Percentiles rank a stretch among this genome's conserved stretches.
Evolutionary conservation across 2,797 vertebrate species (phyloP).

Genomic region (Rhadinocentrus ornatus): DNA sequence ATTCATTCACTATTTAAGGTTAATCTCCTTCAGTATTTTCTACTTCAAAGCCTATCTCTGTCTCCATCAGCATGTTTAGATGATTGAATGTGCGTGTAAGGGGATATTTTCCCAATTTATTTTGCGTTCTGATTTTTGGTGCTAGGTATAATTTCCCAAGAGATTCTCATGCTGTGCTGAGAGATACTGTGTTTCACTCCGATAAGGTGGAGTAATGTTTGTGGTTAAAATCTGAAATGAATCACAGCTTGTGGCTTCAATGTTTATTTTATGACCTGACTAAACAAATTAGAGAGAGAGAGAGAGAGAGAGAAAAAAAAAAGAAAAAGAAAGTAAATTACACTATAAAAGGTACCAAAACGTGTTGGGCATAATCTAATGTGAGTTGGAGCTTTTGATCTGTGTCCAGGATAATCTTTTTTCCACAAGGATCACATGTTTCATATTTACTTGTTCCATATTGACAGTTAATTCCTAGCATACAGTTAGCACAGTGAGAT

Average conservation of each 20-base stretch:
- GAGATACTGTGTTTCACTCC: constrained; percentile 25
- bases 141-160: constrained; percentile 56
- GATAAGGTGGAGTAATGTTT: constrained; percentile 45
- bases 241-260: constrained; percentile 30
- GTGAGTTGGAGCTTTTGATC: constrained; percentile 27
- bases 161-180: constrained; percentile 36
- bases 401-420: constrained; percentile 27
- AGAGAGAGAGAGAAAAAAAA: too few species aligned
- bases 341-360: constrained; percentile 28
- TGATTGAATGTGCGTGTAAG: constrained; percentile 40
- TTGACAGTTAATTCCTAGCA: constrained; percentile 25
- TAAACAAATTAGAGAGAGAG: constrained; percentile 30
- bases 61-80: constrained; percentile 23
- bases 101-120: constrained; percentile 54
- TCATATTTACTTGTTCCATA: constrained; percentile 44
- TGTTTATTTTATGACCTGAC: constrained; percentile 42
- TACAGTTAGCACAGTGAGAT: constrained; percentile 22
- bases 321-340: background rate
- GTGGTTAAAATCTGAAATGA: constrained; percentile 50
- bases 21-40: constrained; percentile 38
- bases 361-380: constrained; percentile 13
- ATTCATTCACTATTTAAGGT: constrained; percentile 39
- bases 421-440: constrained; percentile 20
- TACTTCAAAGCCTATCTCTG: constrained; percentile 50
- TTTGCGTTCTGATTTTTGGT: constrained; percentile 37